These are phyloP conservation scores for Gorsachius magnificus DNA, from an alignment of 2,797 vertebrate species.

Conservation along the genomic window DNA sequence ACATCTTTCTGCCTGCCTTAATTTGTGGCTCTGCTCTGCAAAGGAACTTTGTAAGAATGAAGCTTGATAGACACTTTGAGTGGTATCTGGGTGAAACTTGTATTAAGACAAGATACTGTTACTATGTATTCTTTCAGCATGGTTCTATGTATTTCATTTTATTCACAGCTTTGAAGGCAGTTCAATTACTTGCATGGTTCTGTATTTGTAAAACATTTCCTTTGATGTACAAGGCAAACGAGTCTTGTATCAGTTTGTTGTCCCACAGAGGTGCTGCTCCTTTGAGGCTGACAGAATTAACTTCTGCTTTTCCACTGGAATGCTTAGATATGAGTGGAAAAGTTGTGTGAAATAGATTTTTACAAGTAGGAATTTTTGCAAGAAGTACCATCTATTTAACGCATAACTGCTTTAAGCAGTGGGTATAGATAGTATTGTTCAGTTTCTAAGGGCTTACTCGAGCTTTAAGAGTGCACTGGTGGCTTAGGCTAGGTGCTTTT, in stretches of 20 bases:
- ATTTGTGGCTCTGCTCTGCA: neutral
- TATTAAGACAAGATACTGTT: neutral
- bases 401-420: neutral
- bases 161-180: neutral
- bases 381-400: neutral
- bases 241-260: neutral
- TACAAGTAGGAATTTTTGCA: neutral
- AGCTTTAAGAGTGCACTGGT: neutral
- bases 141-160: neutral
- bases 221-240: neutral
- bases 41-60: neutral
- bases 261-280: neutral
- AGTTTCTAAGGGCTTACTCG: neutral
- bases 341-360: neutral
- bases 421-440: neutral
- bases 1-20: neutral
- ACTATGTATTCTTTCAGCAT: neutral
- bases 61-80: neutral
- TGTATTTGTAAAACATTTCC: neutral
- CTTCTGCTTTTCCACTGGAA: neutral
- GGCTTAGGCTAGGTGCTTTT: neutral
- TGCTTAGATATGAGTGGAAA: neutral
- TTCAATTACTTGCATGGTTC: neutral
- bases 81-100: neutral
- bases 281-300: neutral